phyloP scores from a whole-genome alignment of 2,113 vertebrate genomes.

The Elgaria multicarinata region DNA sequence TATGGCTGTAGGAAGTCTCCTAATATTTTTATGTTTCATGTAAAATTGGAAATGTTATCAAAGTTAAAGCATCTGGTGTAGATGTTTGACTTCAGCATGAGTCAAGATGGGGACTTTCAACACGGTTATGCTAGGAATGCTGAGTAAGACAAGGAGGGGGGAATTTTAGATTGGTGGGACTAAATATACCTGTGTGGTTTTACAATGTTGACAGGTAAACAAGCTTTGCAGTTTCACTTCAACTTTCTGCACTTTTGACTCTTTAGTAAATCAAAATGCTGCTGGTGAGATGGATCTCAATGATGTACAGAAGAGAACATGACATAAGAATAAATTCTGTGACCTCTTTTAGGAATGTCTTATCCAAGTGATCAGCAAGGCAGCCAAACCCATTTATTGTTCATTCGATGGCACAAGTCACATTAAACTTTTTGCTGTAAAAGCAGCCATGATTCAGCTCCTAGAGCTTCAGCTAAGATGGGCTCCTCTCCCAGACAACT shows the following conservation, averaged over 20 bases:
- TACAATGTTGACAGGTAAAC: constrained; percentile 2
- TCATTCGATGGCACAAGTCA: neutral
- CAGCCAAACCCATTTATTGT: neutral
- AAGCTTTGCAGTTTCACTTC: neutral
- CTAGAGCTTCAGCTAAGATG: neutral
- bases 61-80: neutral
- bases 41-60: neutral
- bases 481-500: neutral
- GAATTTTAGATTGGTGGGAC: neutral
- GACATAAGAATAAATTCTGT: neutral
- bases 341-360: neutral
- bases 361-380: too few species aligned
- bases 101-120: neutral
- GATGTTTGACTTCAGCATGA: neutral
- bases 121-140: neutral
- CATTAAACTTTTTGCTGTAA: neutral
- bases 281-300: neutral
- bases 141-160: neutral
- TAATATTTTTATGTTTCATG: neutral
- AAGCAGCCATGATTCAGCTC: neutral
- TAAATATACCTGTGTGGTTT: neutral
- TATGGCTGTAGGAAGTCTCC: neutral
- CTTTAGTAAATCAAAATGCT: neutral
- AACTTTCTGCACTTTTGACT: neutral
- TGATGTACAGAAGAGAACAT: neutral